Percentiles rank a stretch among this genome's conserved stretches.
phyloP scores from a whole-genome alignment of 1,140 invertebrate genomes.

The Drosophila repletoides region DNA sequence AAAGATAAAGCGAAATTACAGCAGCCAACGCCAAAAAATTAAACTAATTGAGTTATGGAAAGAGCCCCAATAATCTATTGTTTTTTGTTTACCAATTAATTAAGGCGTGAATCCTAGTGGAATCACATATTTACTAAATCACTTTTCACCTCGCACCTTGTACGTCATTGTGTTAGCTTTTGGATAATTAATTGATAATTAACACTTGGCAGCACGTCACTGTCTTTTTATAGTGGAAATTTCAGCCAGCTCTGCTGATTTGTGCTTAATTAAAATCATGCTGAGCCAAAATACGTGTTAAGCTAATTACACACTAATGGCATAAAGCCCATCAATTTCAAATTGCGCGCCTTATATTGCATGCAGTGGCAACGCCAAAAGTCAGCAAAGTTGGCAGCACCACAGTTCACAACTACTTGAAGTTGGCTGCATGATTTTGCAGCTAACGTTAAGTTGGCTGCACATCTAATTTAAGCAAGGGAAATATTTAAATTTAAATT shows the following conservation, averaged over 20 bases:
- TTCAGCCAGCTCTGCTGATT: slow-evolving; percentile 15
- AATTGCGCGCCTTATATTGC: background rate
- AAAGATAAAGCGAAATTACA: background rate
- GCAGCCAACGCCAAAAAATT: background rate
- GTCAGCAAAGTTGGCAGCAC: background rate
- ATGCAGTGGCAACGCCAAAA: slow-evolving; percentile 6
- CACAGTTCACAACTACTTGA: background rate
- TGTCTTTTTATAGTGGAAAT: slow-evolving; percentile 22
- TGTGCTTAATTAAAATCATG: slow-evolving; percentile 36
- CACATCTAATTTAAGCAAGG: slow-evolving; percentile 1
- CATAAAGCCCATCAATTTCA: background rate
- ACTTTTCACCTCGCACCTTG: slow-evolving; percentile 9
- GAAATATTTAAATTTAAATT: background rate
- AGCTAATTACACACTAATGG: background rate
- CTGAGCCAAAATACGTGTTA: background rate
- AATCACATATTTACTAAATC: slow-evolving; percentile 14
- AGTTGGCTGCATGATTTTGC: background rate
- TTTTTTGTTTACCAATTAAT: background rate
- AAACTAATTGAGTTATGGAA: slow-evolving; percentile 3
- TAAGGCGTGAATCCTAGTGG: slow-evolving; percentile 7
- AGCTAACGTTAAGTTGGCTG: background rate
- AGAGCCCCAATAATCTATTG: background rate
- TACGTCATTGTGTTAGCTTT: slow-evolving; percentile 20
- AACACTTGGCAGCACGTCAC: slow-evolving; percentile 29
- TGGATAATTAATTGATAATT: no score